phyloP scores from a whole-genome alignment of 1,140 invertebrate genomes.

The Cydia strobilella region DNA sequence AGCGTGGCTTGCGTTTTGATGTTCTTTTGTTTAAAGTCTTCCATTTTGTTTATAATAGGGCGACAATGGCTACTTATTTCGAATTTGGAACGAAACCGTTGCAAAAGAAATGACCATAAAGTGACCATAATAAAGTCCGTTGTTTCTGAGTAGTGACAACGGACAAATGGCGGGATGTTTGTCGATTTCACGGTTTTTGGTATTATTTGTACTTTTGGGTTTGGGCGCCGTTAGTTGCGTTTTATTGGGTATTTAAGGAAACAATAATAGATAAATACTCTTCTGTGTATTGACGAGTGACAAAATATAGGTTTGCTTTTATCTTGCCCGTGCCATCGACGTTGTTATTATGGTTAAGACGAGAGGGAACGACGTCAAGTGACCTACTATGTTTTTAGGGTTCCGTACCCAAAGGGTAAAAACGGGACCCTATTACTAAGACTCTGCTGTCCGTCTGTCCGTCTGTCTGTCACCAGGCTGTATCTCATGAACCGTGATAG shows the following conservation, averaged over 20 bases:
- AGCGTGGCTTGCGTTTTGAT: not conserved
- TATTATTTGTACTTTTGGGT: not conserved
- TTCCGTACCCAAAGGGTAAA: too few relatives aligned
- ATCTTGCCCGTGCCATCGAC: too few relatives aligned
- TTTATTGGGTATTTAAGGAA: not conserved
- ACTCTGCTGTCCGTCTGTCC: too few relatives aligned
- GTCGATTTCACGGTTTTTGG: constrained; percentile 1
- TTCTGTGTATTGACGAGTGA: not conserved
- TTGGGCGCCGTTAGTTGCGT: constrained; percentile 3
- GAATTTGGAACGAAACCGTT: constrained; percentile 15
- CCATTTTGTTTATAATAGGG: not conserved
- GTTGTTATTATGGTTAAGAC: too few relatives aligned
- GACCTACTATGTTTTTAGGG: too few relatives aligned
- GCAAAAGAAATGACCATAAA: constrained; percentile 13
- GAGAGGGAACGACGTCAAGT: too few relatives aligned
- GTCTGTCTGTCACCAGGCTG: too few relatives aligned
- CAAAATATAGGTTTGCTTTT: not conserved
- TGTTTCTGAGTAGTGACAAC: not conserved
- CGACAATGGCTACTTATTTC: constrained; percentile 11
- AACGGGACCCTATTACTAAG: too few relatives aligned
- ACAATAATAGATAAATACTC: not conserved
- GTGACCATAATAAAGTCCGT: not conserved
- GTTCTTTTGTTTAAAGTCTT: not conserved
- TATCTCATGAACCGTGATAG: too few relatives aligned
- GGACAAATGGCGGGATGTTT: not conserved